Evolutionary conservation across 2,797 vertebrate genomes (phyloP), one percentile per base, ranked within the genome.

Genomic region (Sebastes paucispinis): DNA sequence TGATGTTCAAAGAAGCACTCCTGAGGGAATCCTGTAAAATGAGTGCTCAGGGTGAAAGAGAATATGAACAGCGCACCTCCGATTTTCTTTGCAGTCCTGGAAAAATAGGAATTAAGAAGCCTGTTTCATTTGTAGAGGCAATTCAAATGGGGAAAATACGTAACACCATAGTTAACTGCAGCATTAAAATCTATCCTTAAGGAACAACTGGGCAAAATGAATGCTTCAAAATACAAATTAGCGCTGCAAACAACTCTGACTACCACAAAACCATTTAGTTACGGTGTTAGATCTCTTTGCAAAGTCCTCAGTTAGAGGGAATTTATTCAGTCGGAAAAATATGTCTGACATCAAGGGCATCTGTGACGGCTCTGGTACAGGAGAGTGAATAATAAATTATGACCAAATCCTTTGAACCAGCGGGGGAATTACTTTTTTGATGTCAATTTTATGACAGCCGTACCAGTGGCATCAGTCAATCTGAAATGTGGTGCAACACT

Each of bases 381-480:
- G 81, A 79, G 75, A 87, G 77, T 84, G 89, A 90, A 89, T 90
- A 85, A 90, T 90, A 88, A 92, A 87, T 87, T 67, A 83, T 59
- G 79, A 85, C 70, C 65, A 79, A 87, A 80, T 87, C 84, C 89
- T 93, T 93, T 94, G 87, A 93, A 92, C 83, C 74, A 55, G 87
- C 59, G 57, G 70, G 71, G 60, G 78, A 90, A 87, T 85, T 13
- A 27, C 57, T 76, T 90, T 88, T 91, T 84, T 88, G 0, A 90
- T 86, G 83, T 89, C 77, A 89, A 55, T 88, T 89, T 88, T 82
- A 90, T 87, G 87, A 89, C 92, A 90, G 85, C 85, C 65, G 69
- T 54, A 81, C 68, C 75, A 84, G 77, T 82, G 69, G 73, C 87
- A 89, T 91, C 86, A 88, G 82, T 93, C 88, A 90, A 73, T 91